Percentiles rank a stretch among this genome's conserved stretches.
phyloP scores from a whole-genome alignment of 2,797 vertebrate genomes.

The Sebastes nivosus region DNA sequence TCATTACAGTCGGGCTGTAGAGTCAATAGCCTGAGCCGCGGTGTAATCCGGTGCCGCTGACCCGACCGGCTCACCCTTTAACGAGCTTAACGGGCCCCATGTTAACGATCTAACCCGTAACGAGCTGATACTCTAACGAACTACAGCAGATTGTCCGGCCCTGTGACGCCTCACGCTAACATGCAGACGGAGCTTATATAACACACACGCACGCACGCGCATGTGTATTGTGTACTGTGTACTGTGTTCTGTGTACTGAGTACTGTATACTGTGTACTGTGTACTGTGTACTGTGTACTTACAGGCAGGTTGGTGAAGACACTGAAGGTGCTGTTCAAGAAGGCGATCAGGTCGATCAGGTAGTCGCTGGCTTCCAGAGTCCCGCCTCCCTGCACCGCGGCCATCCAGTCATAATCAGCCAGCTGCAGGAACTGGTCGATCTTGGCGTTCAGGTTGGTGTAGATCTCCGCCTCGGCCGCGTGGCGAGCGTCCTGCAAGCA shows the following conservation, averaged over 20 bases:
- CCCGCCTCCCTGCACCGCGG: conserved; percentile 71
- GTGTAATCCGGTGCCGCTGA: conserved; percentile 53
- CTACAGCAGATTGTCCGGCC: conserved; percentile 64
- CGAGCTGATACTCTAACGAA: conserved; percentile 36
- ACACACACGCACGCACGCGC: neutral
- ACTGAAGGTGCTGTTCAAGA: conserved; percentile 93
- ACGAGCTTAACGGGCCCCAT: conserved; percentile 52
- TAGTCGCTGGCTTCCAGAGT: conserved; percentile 87
- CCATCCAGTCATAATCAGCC: conserved; percentile 94
- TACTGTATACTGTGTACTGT: accelerated
- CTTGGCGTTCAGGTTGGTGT: conserved; percentile 95
- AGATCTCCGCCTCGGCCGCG: conserved; percentile 95
- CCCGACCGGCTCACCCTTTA: conserved; percentile 57
- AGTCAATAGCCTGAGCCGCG: conserved; percentile 55
- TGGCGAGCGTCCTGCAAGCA: conserved; percentile 90
- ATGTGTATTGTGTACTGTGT: too few species aligned
- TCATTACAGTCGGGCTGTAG: conserved; percentile 28
- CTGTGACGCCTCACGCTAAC: conserved; percentile 49
- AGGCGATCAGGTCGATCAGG: conserved; percentile 93
- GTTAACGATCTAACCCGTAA: conserved; percentile 57
- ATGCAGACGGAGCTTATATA: conserved; percentile 21
- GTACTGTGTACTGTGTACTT: conserved; percentile 63
- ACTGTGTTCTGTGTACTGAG: accelerated
- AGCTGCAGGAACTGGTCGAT: conserved; percentile 98
- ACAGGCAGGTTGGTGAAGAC: conserved; percentile 98